Conservation (phyloP, 2,113 vertebrate genomes). For the Pipra filicauda region DNA sequence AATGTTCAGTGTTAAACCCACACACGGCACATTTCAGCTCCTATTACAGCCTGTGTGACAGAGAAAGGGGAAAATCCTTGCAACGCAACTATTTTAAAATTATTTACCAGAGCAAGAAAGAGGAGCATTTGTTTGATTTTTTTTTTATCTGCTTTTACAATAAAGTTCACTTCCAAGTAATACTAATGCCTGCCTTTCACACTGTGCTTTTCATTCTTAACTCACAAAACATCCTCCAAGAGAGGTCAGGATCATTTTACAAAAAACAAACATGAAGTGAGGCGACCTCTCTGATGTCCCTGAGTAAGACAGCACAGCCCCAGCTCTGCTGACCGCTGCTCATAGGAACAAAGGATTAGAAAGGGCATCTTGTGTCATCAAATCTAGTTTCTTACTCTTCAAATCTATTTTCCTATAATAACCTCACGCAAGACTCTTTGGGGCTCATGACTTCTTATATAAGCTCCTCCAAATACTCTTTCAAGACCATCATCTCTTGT, state of each 20-base stretch:
- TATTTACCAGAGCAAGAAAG: background rate
- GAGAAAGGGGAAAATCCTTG: background rate
- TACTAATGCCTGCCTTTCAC: background rate
- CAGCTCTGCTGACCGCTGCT: background rate
- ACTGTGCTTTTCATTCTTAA: background rate
- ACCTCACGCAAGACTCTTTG: background rate
- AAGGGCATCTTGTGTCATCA: constrained; percentile 41
- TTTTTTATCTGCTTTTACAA: background rate
- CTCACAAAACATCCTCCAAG: background rate
- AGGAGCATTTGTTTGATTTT: background rate
- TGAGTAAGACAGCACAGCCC: background rate
- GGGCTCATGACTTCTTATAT: background rate
- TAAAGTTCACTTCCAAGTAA: constrained; percentile 4
- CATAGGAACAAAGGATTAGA: constrained; percentile 35
- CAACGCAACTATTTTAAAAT: background rate
- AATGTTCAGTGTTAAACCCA: background rate
- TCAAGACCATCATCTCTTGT: background rate
- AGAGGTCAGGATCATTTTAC: constrained; percentile 3
- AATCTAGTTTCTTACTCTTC: constrained; percentile 39
- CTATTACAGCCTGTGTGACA: background rate
- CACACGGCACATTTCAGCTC: background rate
- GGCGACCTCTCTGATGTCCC: background rate
- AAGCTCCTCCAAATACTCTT: constrained; percentile 9
- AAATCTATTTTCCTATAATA: constrained; percentile 31
- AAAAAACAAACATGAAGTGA: constrained; percentile 22